A percentile compares a stretch with the other conserved stretches of the same genome.
Evolutionary conservation across 2,113 vertebrate species (phyloP).

Genomic region (Aythya baeri): DNA sequence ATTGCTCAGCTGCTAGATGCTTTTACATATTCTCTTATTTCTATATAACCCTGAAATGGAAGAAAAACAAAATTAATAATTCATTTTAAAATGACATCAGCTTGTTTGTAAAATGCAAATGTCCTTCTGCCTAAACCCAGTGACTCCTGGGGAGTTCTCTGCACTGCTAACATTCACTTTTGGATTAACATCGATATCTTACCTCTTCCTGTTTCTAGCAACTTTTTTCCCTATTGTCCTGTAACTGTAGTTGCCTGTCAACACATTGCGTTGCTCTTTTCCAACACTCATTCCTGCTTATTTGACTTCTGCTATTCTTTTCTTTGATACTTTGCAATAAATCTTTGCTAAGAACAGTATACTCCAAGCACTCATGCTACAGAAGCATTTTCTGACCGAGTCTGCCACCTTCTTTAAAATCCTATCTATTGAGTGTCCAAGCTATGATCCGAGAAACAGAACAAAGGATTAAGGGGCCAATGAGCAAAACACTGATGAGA

Average conservation of each 20-base stretch:
- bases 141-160: not conserved
- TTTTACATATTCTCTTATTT: constrained; percentile 1
- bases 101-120: constrained; percentile 14
- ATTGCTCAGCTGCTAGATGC: not conserved
- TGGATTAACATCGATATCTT: not conserved
- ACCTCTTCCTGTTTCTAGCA: not conserved
- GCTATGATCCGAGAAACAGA: not conserved
- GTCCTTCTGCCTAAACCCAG: not conserved
- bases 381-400: not conserved
- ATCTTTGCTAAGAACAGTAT: not conserved
- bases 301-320: not conserved
- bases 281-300: not conserved
- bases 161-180: not conserved
- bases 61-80: constrained; percentile 49
- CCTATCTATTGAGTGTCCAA: not conserved
- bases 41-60: not conserved
- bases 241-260: not conserved
- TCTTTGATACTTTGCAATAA: not conserved
- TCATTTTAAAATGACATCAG: constrained; percentile 5
- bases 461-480: not conserved
- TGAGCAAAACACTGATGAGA: not conserved
- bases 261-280: not conserved
- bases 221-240: not conserved
- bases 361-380: not conserved
- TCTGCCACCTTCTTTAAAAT: not conserved